Conservation (phyloP, 2,797 vertebrate species). For the Chrysocyon brachyurus region DNA sequence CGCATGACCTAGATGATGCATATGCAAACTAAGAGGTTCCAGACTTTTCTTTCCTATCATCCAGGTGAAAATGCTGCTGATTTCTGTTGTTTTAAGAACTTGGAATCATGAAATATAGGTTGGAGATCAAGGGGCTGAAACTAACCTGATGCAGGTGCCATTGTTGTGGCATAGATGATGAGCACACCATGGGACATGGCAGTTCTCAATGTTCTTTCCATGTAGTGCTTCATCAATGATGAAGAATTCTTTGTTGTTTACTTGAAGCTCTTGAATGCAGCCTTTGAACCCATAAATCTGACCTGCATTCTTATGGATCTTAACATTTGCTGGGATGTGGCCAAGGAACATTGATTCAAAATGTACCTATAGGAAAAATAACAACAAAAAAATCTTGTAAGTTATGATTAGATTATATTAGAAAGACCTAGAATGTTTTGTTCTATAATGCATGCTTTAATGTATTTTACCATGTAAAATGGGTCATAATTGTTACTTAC, state of each 20-base stretch:
- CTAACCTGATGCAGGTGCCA: constrained; percentile 93
- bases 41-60: constrained; percentile 27
- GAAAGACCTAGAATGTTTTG: not conserved
- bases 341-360: constrained; percentile 93
- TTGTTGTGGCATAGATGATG: constrained; percentile 92
- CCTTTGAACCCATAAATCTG: constrained; percentile 89
- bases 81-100: constrained; percentile 27
- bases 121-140: not conserved
- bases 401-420: not conserved
- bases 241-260: constrained; percentile 91
- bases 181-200: constrained; percentile 90
- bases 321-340: constrained; percentile 88
- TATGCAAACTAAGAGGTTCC: not conserved
- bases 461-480: not conserved
- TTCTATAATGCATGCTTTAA: not conserved
- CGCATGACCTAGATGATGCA: not conserved
- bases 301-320: constrained; percentile 83
- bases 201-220: constrained; percentile 93
- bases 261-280: constrained; percentile 92
- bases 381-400: constrained; percentile 41
- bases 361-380: constrained; percentile 84
- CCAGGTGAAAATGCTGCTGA: not conserved
- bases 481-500: not conserved
- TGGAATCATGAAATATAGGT: not conserved
- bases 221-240: constrained; percentile 89